Evolutionary conservation across 2,797 vertebrate genomes (phyloP).

Genomic region (Cynodonichthys magdalenae): DNA sequence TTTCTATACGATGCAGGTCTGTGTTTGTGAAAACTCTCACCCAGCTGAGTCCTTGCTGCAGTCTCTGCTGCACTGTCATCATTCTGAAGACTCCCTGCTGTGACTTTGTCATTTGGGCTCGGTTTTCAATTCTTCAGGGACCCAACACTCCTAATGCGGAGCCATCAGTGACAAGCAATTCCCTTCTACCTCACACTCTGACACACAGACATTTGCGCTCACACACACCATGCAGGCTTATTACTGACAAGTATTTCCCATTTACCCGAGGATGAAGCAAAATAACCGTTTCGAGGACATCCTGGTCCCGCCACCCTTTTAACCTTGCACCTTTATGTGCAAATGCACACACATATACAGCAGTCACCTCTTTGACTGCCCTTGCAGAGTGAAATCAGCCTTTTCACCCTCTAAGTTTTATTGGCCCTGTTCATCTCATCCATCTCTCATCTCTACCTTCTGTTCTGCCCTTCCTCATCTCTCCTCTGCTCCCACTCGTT

Average conservation of each 20-base stretch:
- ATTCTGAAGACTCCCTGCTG: slow-evolving; percentile 44
- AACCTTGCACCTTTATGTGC: slow-evolving; percentile 59
- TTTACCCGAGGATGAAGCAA: slow-evolving; percentile 62
- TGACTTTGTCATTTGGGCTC: slow-evolving; percentile 46
- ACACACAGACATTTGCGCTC: slow-evolving; percentile 21
- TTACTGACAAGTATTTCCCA: slow-evolving; percentile 72
- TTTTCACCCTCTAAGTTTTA: slow-evolving; percentile 52
- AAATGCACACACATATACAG: slow-evolving; percentile 23
- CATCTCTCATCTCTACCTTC: slow-evolving; percentile 23
- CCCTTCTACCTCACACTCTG: slow-evolving; percentile 42
- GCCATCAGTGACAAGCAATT: slow-evolving; percentile 70
- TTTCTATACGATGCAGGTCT: neutral
- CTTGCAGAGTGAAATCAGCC: slow-evolving; percentile 30
- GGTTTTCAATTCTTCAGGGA: slow-evolving; percentile 43
- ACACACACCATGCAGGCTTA: slow-evolving; percentile 44
- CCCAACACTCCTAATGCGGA: slow-evolving; percentile 64
- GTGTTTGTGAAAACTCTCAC: neutral
- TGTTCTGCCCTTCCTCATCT: slow-evolving; percentile 14
- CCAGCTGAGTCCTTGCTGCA: neutral
- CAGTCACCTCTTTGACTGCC: slow-evolving; percentile 24
- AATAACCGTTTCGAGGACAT: slow-evolving; percentile 54
- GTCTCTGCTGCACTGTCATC: neutral
- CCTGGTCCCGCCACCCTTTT: slow-evolving; percentile 50
- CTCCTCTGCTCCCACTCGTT: slow-evolving; percentile 22
- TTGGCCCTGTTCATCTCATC: slow-evolving; percentile 42